Evolutionary conservation across 1,140 invertebrate genomes (phyloP).

Genomic region (Ceratina japonica): DNA sequence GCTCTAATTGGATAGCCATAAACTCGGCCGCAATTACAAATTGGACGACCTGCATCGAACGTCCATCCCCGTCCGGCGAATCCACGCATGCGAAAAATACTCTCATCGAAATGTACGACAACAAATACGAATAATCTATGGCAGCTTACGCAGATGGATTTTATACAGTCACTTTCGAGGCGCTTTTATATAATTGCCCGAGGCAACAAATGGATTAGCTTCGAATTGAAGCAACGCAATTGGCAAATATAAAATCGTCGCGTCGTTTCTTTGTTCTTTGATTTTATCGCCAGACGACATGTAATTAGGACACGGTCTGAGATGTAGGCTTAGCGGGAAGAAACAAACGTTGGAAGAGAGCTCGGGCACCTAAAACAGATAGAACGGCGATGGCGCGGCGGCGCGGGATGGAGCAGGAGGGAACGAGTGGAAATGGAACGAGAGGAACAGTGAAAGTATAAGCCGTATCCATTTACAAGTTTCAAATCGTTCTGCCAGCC

Average conservation of each 20-base stretch:
- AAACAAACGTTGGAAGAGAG: slow-evolving; percentile 50
- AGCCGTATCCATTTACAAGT: slow-evolving; percentile 71
- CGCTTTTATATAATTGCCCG: no score
- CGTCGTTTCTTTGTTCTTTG: no score
- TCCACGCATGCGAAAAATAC: no score
- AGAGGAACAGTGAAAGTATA: slow-evolving; percentile 52
- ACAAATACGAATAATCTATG: no score
- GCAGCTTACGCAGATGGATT: no score
- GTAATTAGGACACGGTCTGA: no score
- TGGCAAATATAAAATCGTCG: no score
- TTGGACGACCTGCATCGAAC: slow-evolving; percentile 20
- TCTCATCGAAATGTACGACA: no score
- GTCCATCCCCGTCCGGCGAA: not conserved
- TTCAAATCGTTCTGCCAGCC: slow-evolving; percentile 70
- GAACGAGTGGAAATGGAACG: slow-evolving; percentile 11
- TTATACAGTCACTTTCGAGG: no score
- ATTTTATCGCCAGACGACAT: no score
- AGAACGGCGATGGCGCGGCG: not conserved
- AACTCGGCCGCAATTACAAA: slow-evolving; percentile 15
- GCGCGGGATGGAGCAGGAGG: slow-evolving; percentile 23
- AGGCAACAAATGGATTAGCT: no score
- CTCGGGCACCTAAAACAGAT: slow-evolving; percentile 36
- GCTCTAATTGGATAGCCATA: slow-evolving; percentile 4
- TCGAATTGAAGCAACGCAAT: no score
- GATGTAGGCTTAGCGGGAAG: slow-evolving; percentile 5